These are phyloP conservation scores for Pristionchus mayeri DNA, from an alignment of 2,888 invertebrate species.

Conservation along the genomic window DNA sequence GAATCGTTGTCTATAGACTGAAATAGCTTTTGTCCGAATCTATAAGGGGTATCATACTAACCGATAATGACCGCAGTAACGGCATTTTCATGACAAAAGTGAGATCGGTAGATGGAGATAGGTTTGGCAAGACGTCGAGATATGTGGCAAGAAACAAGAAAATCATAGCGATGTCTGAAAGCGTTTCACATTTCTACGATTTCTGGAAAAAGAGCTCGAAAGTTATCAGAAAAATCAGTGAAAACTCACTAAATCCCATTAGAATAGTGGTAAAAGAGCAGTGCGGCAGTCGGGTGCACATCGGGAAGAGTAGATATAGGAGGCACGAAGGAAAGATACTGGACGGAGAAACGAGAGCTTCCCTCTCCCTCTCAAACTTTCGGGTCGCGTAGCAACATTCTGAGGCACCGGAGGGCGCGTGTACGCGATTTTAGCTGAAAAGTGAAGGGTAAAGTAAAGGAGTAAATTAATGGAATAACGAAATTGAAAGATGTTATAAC, in stretches of 20 bases:
- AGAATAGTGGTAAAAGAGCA: not conserved
- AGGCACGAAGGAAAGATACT: not conserved
- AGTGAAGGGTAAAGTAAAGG: too few species aligned
- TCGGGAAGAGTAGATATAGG: too few species aligned
- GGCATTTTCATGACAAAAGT: not conserved
- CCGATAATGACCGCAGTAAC: not conserved
- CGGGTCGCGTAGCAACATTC: not conserved
- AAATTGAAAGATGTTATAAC: too few species aligned
- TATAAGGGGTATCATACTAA: not conserved
- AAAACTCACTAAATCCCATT: slow-evolving; percentile 1
- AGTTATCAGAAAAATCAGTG: not conserved
- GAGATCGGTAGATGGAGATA: not conserved
- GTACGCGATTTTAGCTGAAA: too few species aligned
- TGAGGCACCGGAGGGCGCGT: too few species aligned
- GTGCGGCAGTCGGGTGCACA: not conserved
- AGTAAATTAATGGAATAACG: too few species aligned
- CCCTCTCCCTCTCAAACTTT: not conserved
- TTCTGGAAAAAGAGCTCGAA: too few species aligned
- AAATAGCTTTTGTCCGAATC: not conserved
- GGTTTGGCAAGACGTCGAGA: not conserved
- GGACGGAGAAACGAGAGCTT: not conserved
- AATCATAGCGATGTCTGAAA: not conserved
- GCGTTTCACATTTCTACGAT: not conserved
- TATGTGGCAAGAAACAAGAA: not conserved
- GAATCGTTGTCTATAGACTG: not conserved